phyloP scores from a whole-genome alignment of 1,140 invertebrate genomes.

The Paracyclopina nana region DNA sequence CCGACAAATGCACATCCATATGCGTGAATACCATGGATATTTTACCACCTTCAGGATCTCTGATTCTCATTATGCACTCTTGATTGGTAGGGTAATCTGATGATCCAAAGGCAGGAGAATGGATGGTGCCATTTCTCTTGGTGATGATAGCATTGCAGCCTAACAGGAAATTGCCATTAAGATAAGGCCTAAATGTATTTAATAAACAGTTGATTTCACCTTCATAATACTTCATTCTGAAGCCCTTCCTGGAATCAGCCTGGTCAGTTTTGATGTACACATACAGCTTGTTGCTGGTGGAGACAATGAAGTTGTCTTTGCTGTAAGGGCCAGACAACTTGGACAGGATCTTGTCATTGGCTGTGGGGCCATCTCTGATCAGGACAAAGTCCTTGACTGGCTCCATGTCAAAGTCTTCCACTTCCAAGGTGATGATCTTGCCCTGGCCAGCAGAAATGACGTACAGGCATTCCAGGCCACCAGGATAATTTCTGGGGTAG shows the following conservation, averaged over 20 bases:
- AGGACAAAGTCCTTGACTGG: conserved; percentile 64
- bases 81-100: conserved; percentile 73
- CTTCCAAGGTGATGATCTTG: conserved; percentile 24
- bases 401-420: conserved; percentile 73
- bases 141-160: conserved; percentile 42
- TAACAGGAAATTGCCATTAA: too few relatives aligned
- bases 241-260: conserved; percentile 61
- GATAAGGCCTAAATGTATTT: too few relatives aligned
- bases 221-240: conserved; percentile 19
- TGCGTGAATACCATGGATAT: conserved; percentile 67
- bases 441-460: conserved; percentile 57
- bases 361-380: conserved; percentile 65
- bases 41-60: conserved; percentile 54
- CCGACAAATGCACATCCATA: conserved; percentile 64
- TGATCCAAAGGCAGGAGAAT: conserved; percentile 64
- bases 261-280: conserved; percentile 76
- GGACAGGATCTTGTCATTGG: conserved; percentile 59
- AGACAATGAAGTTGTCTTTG: conserved; percentile 72
- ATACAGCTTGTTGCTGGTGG: conserved; percentile 68
- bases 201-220: too few relatives aligned
- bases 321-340: conserved; percentile 51
- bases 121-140: conserved; percentile 56
- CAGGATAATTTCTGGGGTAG: conserved; percentile 76
- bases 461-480: conserved; percentile 81
- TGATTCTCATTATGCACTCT: conserved; percentile 69